These are phyloP conservation scores for Uria aalge DNA, from an alignment of 2,113 vertebrate species.

Conservation along the genomic window DNA sequence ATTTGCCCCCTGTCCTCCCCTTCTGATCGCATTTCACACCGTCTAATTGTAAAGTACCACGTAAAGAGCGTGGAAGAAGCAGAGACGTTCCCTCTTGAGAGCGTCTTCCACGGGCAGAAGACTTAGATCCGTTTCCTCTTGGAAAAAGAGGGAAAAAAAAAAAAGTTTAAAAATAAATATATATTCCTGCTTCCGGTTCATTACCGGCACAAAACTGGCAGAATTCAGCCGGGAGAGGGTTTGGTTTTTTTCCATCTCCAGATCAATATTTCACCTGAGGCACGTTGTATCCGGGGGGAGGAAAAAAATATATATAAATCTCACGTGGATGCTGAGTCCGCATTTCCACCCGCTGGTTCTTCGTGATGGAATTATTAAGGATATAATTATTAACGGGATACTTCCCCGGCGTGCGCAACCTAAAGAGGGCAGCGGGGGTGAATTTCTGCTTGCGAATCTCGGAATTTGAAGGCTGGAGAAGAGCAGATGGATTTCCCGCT, in stretches of 20 bases:
- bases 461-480: neutral
- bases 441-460: neutral
- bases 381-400: neutral
- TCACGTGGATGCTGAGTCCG: neutral
- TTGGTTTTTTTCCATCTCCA: neutral
- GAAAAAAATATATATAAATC: no score
- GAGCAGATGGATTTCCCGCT: neutral
- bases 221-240: neutral
- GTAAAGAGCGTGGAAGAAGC: neutral
- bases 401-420: neutral
- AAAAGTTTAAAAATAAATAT: neutral
- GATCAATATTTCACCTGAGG: neutral
- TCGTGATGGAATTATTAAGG: neutral
- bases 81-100: neutral
- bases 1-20: no score
- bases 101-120: neutral
- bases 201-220: neutral
- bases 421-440: neutral
- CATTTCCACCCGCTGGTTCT: neutral
- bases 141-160: neutral
- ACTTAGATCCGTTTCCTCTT: neutral
- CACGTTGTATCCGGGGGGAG: no score
- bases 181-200: neutral
- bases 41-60: neutral
- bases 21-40: neutral